Evolutionary conservation across 2,113 vertebrate species (phyloP), one percentile per base, ranked within the genome.

Genomic region (Dromas ardeola): DNA sequence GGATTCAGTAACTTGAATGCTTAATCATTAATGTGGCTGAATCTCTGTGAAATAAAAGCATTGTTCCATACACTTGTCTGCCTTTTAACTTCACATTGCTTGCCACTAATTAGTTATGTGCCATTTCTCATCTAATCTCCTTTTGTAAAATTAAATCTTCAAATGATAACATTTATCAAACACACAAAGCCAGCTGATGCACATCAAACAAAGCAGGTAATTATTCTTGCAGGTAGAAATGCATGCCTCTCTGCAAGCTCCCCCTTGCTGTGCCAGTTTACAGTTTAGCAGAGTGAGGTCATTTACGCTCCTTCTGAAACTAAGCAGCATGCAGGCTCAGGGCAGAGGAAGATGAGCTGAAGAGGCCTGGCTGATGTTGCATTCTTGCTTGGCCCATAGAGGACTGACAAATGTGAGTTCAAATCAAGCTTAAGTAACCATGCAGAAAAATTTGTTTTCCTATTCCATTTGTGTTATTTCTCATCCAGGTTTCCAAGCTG

Each of bases 131-230:
- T 61, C 56, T 61, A 61, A 84, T 56, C 25, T 43, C 1, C 20
- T 81, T 88, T 86, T 40, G 72, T 85, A 69, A 84, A 80, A 76
- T 61, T 55, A 88, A 79, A 36, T 91, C 59, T 81, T 82, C 52
- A 90, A 77, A 78, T 74, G 10, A 67, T 32, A 79, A 9, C 6
- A 36, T 74, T 93, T 81, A 27, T 86, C 69, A 92, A 86, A 55
- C 11, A 59, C 63, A 77, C 23, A 88, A 86, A 73, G 36, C 5
- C 29, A 63, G 30, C 15, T 74, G 63, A 92, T 88, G 45, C 26
- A 30, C 18, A 53, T 73, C 36, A 73, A 73, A 52, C 19, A 73
- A 77, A 93, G 49, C 36, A 66, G 66, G 47, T 73, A 43, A 52
- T 43, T 70, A 29, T 23, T 69, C 40, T 66, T 65, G 62, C 11